phyloP scores from a whole-genome alignment of 2,888 invertebrate genomes.

The Patella ulyssiponensis region DNA sequence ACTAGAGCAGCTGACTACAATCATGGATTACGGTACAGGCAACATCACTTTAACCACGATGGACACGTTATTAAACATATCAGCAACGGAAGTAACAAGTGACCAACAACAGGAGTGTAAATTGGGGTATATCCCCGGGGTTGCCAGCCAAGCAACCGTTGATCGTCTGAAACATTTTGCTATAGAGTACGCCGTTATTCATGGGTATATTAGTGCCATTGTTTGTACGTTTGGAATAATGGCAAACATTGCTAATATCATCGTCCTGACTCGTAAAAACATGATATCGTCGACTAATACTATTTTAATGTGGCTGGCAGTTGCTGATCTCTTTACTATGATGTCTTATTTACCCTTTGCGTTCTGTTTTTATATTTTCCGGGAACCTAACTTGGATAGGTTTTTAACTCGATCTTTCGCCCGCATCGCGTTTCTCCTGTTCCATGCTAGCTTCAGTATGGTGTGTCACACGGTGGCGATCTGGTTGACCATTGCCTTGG shows the following conservation, averaged over 20 bases:
- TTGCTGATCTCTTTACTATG: conserved; percentile 95
- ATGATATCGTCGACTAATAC: conserved; percentile 93
- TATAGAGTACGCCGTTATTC: conserved; percentile 74
- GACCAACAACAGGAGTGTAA: not conserved
- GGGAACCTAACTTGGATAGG: conserved; percentile 47
- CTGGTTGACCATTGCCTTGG: conserved; percentile 91
- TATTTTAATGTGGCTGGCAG: conserved; percentile 85
- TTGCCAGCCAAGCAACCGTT: conserved; percentile 34
- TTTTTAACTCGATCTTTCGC: conserved; percentile 61
- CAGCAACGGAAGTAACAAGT: not conserved
- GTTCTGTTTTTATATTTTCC: conserved; percentile 77
- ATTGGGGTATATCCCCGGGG: conserved; percentile 32
- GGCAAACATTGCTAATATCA: conserved; percentile 92
- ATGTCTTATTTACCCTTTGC: conserved; percentile 91
- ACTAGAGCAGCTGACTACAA: no score
- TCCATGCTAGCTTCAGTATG: conserved; percentile 92
- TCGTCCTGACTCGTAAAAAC: conserved; percentile 89
- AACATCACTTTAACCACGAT: not conserved
- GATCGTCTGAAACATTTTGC: conserved; percentile 50
- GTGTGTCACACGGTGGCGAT: conserved; percentile 91
- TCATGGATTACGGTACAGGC: no score
- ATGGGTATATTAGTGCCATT: conserved; percentile 88
- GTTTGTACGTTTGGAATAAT: conserved; percentile 93
- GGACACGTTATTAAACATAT: not conserved
- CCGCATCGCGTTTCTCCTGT: conserved; percentile 74